Evolutionary conservation across 2,888 invertebrate species (phyloP).

Genomic region (Phyto melanocephala): DNA sequence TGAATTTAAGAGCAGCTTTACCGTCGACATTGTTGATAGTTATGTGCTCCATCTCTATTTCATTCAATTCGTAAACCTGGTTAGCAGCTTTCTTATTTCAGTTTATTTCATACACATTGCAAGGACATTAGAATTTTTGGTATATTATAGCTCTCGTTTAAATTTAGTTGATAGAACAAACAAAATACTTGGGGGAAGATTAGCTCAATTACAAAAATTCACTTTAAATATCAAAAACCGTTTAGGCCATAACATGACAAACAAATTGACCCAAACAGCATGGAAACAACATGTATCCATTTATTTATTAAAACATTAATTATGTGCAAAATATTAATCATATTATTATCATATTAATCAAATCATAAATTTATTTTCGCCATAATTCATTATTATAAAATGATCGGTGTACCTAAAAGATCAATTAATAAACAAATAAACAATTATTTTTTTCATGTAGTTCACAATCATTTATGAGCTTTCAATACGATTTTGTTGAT

Average conservation of each 20-base stretch:
- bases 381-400: slow-evolving; percentile 4
- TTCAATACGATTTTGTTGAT: not conserved
- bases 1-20: too few relatives aligned
- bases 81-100: too few relatives aligned
- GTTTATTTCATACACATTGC: too few relatives aligned
- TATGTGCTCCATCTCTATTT: too few relatives aligned
- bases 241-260: not conserved
- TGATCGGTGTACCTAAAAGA: slow-evolving; percentile 25
- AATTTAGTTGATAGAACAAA: too few relatives aligned
- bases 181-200: too few relatives aligned
- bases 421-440: slow-evolving; percentile 54
- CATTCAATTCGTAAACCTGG: too few relatives aligned
- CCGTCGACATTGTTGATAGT: too few relatives aligned
- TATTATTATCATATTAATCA: not conserved
- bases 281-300: slow-evolving; percentile 16
- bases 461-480: not conserved
- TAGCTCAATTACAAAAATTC: not conserved
- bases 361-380: not conserved
- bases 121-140: too few relatives aligned
- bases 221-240: not conserved
- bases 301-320: slow-evolving; percentile 11
- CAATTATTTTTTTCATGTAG: slow-evolving; percentile 19
- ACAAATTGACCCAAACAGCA: not conserved
- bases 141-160: too few relatives aligned
- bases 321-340: not conserved